Evolutionary conservation across 2,888 invertebrate species (phyloP).

Genomic region (Linnaemya vulpina): DNA sequence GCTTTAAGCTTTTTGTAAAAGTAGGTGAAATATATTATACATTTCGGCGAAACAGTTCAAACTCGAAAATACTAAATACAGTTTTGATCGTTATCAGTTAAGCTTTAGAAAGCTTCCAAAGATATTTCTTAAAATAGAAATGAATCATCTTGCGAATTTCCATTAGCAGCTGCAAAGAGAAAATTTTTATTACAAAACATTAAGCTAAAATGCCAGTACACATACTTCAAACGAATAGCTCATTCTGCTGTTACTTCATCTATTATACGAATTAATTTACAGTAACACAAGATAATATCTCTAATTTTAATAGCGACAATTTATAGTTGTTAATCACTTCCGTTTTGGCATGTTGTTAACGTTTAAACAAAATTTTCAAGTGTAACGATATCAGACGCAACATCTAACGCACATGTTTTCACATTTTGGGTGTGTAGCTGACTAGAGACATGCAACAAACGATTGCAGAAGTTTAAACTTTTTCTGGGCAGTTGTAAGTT

Average conservation of each 20-base stretch:
- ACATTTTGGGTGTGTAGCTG: conserved; percentile 25
- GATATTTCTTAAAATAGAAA: too few species aligned
- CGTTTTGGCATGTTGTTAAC: conserved; percentile 31
- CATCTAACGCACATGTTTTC: conserved; percentile 11
- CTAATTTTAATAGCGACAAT: conserved; percentile 46
- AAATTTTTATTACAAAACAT: not conserved
- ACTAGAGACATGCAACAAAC: not conserved
- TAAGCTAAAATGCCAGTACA: not conserved
- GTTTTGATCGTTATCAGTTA: too few species aligned
- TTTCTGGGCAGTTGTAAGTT: not conserved
- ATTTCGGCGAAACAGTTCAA: too few species aligned
- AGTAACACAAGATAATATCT: not conserved
- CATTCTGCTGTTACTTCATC: not conserved
- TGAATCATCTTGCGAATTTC: too few species aligned
- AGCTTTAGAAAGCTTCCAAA: too few species aligned
- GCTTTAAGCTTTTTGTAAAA: too few species aligned
- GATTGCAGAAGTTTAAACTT: not conserved
- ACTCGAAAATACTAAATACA: too few species aligned
- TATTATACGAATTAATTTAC: conserved; percentile 5
- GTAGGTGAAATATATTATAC: too few species aligned
- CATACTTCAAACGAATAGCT: not conserved
- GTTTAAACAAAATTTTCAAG: conserved; percentile 50
- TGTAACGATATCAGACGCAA: conserved; percentile 55
- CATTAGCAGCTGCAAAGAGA: too few species aligned
- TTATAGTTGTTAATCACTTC: conserved; percentile 63